These are phyloP conservation scores for Pharmacophagus antenor DNA, from an alignment of 2,888 invertebrate genomes.

Conservation along the genomic window DNA sequence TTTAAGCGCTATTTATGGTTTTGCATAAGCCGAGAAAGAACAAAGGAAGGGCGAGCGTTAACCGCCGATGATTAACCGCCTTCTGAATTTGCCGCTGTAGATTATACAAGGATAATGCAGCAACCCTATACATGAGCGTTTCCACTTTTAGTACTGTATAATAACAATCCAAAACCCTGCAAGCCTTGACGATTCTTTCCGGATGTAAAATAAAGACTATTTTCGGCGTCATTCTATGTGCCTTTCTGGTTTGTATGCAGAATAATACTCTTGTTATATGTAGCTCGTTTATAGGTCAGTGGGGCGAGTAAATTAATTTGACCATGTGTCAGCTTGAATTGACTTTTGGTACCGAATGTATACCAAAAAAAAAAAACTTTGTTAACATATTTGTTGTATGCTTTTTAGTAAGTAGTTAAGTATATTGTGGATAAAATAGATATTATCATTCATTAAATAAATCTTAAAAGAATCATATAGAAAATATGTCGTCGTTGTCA, in stretches of 20 bases:
- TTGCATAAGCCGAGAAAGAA: slow-evolving; percentile 19
- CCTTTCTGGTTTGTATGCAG: slow-evolving; percentile 4
- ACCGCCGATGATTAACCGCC: slow-evolving; percentile 19
- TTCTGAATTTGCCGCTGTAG: slow-evolving; percentile 18
- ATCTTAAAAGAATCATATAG: no score
- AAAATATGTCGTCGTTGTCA: no score
- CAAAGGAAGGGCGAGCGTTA: slow-evolving; percentile 34
- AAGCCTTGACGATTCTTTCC: slow-evolving; percentile 19
- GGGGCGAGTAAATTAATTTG: slow-evolving; percentile 18
- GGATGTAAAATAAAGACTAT: slow-evolving; percentile 5
- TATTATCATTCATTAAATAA: no score
- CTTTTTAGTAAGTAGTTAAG: no score
- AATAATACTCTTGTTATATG: slow-evolving; percentile 5
- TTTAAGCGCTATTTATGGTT: neutral
- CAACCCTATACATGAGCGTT: slow-evolving; percentile 13
- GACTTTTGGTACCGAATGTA: neutral
- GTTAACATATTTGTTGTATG: no score
- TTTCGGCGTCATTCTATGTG: slow-evolving; percentile 3
- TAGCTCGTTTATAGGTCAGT: slow-evolving; percentile 24
- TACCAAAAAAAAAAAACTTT: no score
- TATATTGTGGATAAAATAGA: no score
- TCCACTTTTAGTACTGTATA: slow-evolving; percentile 18
- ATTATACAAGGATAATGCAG: slow-evolving; percentile 15
- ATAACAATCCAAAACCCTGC: slow-evolving; percentile 5
- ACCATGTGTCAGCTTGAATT: slow-evolving; percentile 12